Conservation (phyloP, 1,140 invertebrate genomes). For the Neodiprion virginianus region DNA sequence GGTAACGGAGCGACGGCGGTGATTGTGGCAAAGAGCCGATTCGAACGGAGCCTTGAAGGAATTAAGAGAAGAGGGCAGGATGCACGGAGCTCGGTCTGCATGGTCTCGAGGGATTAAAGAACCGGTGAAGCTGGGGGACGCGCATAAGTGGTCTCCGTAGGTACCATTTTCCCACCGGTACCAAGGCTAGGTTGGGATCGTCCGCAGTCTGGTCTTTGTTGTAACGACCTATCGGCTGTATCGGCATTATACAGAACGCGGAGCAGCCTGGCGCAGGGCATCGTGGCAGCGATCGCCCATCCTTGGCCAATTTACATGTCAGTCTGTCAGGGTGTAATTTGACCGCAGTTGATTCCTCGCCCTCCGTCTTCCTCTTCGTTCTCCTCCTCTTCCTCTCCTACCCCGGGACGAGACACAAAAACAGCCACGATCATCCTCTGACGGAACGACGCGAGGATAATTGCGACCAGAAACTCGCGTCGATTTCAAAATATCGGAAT, state of each 20-base stretch:
- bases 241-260: slow-evolving; percentile 41
- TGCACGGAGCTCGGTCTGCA: neutral
- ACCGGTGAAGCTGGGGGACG: slow-evolving; percentile 1
- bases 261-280: slow-evolving; percentile 25
- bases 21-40: neutral
- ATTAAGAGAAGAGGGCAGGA: neutral
- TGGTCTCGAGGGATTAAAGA: neutral
- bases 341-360: slow-evolving; percentile 24
- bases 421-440: neutral
- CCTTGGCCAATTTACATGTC: slow-evolving; percentile 53
- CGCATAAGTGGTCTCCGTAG: slow-evolving; percentile 21
- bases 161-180: slow-evolving; percentile 26
- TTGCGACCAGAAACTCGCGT: slow-evolving; percentile 52
- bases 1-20: neutral
- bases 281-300: neutral
- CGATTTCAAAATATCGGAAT: slow-evolving; percentile 57
- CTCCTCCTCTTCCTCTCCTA: slow-evolving; percentile 29
- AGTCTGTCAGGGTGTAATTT: slow-evolving; percentile 57
- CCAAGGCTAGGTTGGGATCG: slow-evolving; percentile 20
- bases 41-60: no score
- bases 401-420: slow-evolving; percentile 34
- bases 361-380: slow-evolving; percentile 16
- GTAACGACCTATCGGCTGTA: slow-evolving; percentile 19
- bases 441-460: slow-evolving; percentile 42
- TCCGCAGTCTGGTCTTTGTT: slow-evolving; percentile 24